Base-by-base conservation (phyloP, 2,797 vertebrate genomes). In the Numenius phaeopus region DNA sequence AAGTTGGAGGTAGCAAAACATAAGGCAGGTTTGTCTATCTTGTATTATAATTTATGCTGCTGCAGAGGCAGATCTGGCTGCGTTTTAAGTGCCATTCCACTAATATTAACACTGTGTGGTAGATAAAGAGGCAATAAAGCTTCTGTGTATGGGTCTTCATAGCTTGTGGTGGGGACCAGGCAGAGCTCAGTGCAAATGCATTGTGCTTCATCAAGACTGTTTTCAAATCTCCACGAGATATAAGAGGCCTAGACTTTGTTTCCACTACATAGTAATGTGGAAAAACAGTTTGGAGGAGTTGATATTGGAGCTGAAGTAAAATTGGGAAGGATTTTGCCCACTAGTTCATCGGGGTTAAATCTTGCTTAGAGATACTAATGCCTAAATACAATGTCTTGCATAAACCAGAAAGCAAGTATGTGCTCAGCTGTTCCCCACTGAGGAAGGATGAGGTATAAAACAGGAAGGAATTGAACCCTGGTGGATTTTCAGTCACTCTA, bases 41-140 rank as follows among this genome's bases (percentile, higher is more conserved):
- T 34, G 14, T 34, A 14, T 62, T 46, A 10, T 30, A 26, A 13
- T 8, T 34, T 57, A 10, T 27, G 18, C 49, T 84, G 80, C 37
- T 80, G n/a, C 47, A 50, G 73, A 30, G 32, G 21, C 30, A 42
- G 24, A 22, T 42, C 27, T 26, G 40, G 11, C 72, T 50, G 47
- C 0, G 1, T 44, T 49, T 77, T 30, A 32, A 0, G 1, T 39
- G 26, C 15, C 3, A 1, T 44, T 49, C 54, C 66, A 10, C 40
- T 47, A 14, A 15, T 61, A 32, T 30, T 73, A 57, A 39, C n/a
- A 30, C 14, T 10, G 20, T 42, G n/a, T 42, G 47, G 39, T 67
- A 59, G 40, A 34, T 42, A 47, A 55, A 83, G n/a, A 77, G 61
- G 14, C 42, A 66, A 50, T 44, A 79, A 78, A 10, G 22, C 11